Base-by-base conservation (phyloP, 2,797 vertebrate genomes). In the Argentina silus region DNA sequence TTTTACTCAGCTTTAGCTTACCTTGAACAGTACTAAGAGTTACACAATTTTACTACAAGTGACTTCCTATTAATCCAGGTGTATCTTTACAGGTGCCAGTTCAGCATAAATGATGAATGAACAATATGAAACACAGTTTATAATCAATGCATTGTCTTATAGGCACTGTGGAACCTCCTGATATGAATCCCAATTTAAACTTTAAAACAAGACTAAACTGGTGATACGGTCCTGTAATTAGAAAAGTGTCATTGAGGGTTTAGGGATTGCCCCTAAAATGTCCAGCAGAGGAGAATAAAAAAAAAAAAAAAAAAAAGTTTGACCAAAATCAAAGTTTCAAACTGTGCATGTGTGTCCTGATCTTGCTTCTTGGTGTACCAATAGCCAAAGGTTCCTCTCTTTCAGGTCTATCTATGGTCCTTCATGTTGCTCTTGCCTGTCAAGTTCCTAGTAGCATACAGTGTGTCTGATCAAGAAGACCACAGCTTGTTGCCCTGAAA, bases 401-500 rank as follows among this genome's bases (percentile, higher is more conserved):
- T 76, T 79, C 65, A 69, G 70, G 79, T 77, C 76, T 76, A 56
- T 77, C 74, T 77, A 56, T 75, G 45, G 27, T 74, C 27, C 72
- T 78, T 69, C 61, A 73, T 4, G 9, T 69, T 72, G 65, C 64
- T 1, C 4, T 11, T 44, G 50, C 70, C 21, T 10, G 67, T 78
- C 64, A 45, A 66, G 62, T 53, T 75, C n/a, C 61, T 44, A 0
- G 57, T 12, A 42, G 67, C 66, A 59, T 59, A 50, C 64, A 43
- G 72, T 50, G 67, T 67, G 63, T 72, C 44, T 27, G 27, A 27
- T 61, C 19, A 15, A 8, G 43, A 68, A 60, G 69, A 23, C 44
- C 70, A 53, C 59, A 23, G 63, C 62, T 59, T 45, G 42, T 62
- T 51, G 59, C 63, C 69, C 19, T 45, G 21, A 23, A 19, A 11